Base-by-base conservation (phyloP, 1,140 invertebrate genomes). In the Yoshiicerus persimilis region DNA sequence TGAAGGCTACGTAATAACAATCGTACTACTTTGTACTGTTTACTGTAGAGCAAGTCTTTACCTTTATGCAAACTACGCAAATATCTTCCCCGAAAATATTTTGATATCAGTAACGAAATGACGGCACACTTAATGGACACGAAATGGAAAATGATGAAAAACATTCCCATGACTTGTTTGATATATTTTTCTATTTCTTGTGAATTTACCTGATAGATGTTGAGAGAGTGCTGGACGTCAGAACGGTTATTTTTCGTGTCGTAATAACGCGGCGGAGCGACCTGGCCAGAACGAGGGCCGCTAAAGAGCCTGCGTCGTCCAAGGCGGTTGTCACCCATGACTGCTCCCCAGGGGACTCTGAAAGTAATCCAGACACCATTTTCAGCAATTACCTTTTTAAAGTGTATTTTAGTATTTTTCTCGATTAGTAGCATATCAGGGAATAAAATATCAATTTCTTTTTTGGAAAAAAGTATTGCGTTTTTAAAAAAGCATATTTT, bases 271-370 rank as follows among this genome's bases (percentile, higher is more conserved):
- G 84, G 9, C 30, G 41, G 2, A 86, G 56, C 23, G 47, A 86
- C 27, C 56, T 32, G 56, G 84, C 84, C 3, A 86, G 56, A 34
- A 86, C 84, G n/a, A 86, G 27, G 11, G 84, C 84, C 11, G n/a
- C 6, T 1, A 86, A 8, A 10, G 47, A 36, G 4, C 20, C 20
- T 11, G 25, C 6, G 4, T 86, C 56, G 41, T 86, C 56, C 56
- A 86, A 30, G 9, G 84, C 84, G 10, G 32, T 20, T 32, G 84
- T 86, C 27, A 86, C 84, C 84, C 84, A 86, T 23, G 84, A 86
- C 23, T 86, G 47, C 11, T 80, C 75, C 38, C 30, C 66, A 70
- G 66, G 25, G 3, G 66, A 32, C 13, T 25, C 66, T 70, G 30
- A 27, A 70, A 64, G 25, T 47, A n/a, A n/a, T n/a, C n/a, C n/a